These are phyloP conservation scores for Hippocampus barbouri DNA, from an alignment of 2,113 vertebrate genomes.

Conservation along the genomic window DNA sequence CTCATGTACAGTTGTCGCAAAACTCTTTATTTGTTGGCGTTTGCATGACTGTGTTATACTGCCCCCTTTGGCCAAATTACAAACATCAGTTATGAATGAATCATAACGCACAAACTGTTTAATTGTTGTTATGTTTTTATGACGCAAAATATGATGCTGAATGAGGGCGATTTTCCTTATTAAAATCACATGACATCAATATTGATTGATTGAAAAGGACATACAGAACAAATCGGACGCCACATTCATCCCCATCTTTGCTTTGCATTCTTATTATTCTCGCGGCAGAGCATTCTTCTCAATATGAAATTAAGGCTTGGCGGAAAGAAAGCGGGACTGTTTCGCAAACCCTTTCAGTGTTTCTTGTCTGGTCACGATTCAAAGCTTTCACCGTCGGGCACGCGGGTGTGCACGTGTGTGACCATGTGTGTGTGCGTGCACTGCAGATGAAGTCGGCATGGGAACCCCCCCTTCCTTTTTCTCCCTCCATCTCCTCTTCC, in stretches of 20 bases:
- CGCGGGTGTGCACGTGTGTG: conserved; percentile 49
- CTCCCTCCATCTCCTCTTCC: background rate
- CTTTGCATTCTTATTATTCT: conserved; percentile 12
- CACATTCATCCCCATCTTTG: conserved; percentile 7
- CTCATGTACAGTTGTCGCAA: too few species aligned
- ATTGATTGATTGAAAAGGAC: background rate
- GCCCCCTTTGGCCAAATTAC: too few species aligned
- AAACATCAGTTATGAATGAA: too few species aligned
- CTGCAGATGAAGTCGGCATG: conserved; percentile 61
- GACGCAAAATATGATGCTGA: too few species aligned
- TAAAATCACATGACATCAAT: too few species aligned
- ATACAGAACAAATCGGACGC: background rate
- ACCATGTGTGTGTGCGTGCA: conserved; percentile 54
- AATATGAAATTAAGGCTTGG: conserved; percentile 6
- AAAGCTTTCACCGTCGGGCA: conserved; percentile 49
- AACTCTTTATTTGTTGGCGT: too few species aligned
- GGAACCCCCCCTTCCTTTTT: conserved; percentile 42
- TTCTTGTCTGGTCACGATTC: conserved; percentile 69
- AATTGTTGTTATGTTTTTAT: too few species aligned
- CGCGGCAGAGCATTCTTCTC: conserved; percentile 3
- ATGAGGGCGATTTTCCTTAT: too few species aligned
- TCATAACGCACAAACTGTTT: too few species aligned
- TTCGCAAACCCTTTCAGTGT: conserved; percentile 35
- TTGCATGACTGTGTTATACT: too few species aligned
- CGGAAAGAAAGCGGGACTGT: conserved; percentile 35